Evolutionary conservation across 2,113 vertebrate genomes (phyloP).

Genomic region (Podarcis muralis): DNA sequence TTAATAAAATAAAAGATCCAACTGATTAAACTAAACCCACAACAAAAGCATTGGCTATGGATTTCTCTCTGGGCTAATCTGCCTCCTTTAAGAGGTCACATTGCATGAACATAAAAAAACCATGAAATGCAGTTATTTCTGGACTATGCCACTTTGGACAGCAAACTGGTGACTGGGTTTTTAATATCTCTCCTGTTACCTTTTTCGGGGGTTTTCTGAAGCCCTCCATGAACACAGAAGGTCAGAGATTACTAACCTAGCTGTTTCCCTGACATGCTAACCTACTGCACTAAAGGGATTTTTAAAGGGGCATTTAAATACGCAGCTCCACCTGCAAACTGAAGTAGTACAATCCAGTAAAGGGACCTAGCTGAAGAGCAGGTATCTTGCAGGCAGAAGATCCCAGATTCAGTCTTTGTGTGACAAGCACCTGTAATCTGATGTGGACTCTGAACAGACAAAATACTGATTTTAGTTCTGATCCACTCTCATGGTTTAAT

Average conservation of each 20-base stretch:
- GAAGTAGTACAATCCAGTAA: too few species aligned
- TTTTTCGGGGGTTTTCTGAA: background rate
- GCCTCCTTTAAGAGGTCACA: background rate
- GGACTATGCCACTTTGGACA: background rate
- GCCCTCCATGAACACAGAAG: background rate
- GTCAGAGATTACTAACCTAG: background rate
- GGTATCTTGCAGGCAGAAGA: too few species aligned
- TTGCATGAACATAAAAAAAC: background rate
- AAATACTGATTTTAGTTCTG: too few species aligned
- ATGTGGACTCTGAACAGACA: too few species aligned
- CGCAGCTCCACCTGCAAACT: too few species aligned
- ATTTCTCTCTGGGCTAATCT: background rate
- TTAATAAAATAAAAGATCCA: constrained; percentile 70
- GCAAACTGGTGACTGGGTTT: background rate
- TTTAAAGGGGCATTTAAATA: too few species aligned
- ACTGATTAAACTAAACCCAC: constrained; percentile 38
- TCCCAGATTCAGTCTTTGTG: too few species aligned
- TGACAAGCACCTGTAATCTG: too few species aligned
- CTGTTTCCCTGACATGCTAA: background rate
- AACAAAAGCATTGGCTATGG: background rate
- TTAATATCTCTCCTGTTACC: background rate
- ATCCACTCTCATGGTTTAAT: too few species aligned
- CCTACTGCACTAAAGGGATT: background rate
- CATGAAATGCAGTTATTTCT: background rate
- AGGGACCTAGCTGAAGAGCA: too few species aligned